Evolutionary conservation across 1,140 invertebrate genomes (phyloP), one percentile per base, ranked within the genome.

Genomic region (Contarinia nasturtii): DNA sequence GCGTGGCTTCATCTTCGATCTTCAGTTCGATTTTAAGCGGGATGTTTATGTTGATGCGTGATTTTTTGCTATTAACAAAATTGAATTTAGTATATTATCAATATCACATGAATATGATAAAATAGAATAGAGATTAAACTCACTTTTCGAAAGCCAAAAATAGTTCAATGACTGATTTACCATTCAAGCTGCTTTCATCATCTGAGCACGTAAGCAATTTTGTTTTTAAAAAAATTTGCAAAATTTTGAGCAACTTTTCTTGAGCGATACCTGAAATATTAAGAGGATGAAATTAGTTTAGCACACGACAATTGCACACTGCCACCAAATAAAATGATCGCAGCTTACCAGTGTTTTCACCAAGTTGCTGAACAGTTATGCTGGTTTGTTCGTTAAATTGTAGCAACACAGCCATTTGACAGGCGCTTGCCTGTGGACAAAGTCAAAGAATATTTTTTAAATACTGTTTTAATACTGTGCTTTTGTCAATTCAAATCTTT

Each of bases 381-480:
- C 71, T 71, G 22, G 82, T 80, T 55, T 80, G 77, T 50, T 79
- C 79, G 66, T 99, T 99, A 65, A 85, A 99, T 67, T 94, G 89
- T 43, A 98, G 67, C n/a, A 99, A 68, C 47, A 98, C 83, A 46
- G 93, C 91, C 86, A 98, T 98, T 75, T 98, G 95, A 68, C 94
- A 93, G 36, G 94, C 97, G 52, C 93, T 97, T 27, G 91, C 90
- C 49, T 50, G 19, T 15, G 41, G 43, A 47, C 47, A 48, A 22
- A 38, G 20, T 47, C 34, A 37, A n/a, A n/a, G n/a, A n/a, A n/a
- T n/a, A n/a, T n/a, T n/a, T n/a, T n/a, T 34, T 14, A n/a, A n/a
- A n/a, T n/a, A n/a, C n/a, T 18, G n/a, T n/a, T n/a, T n/a, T n/a
- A n/a, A n/a, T n/a, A n/a, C 15, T 3, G n/a, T 40, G 21, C n/a